Conservation (phyloP, 2,888 invertebrate species). For the Disparrhopalites patrizii region DNA sequence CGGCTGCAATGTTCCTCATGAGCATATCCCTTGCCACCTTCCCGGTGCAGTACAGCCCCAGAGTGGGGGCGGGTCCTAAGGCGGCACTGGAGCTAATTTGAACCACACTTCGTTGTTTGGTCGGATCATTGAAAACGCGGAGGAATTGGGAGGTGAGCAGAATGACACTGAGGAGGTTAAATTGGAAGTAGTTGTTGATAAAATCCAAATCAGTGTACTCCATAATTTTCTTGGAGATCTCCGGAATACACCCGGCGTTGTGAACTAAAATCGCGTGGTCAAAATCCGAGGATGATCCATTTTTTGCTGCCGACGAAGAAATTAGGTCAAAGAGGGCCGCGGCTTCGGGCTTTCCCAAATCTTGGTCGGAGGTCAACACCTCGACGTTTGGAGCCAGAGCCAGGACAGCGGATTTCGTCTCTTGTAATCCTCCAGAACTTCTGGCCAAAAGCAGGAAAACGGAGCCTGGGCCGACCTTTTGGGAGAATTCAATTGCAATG, state of each 20-base stretch:
- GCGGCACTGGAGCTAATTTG: conserved; percentile 83
- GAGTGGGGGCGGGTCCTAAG: conserved; percentile 69
- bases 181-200: conserved; percentile 66
- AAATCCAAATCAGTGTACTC: conserved; percentile 62
- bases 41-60: conserved; percentile 73
- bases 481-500: conserved; percentile 68
- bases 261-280: conserved; percentile 73
- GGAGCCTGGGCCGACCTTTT: conserved; percentile 63
- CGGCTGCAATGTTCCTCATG: conserved; percentile 66
- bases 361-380: conserved; percentile 57
- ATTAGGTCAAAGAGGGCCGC: conserved; percentile 52
- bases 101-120: conserved; percentile 39
- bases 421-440: conserved; percentile 62
- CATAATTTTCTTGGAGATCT: conserved; percentile 61
- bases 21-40: conserved; percentile 90
- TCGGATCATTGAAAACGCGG: conserved; percentile 55
- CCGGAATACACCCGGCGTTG: conserved; percentile 81
- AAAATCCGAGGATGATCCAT: conserved; percentile 55
- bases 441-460: conserved; percentile 72
- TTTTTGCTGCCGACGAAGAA: conserved; percentile 52
- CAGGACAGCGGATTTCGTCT: conserved; percentile 55
- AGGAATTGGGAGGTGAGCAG: conserved; percentile 69
- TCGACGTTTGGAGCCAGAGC: conserved; percentile 54
- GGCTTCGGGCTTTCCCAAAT: conserved; percentile 57
- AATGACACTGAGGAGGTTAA: conserved; percentile 72